phyloP scores from a whole-genome alignment of 2,113 vertebrate species.

The Rhodinocichla rosea region DNA sequence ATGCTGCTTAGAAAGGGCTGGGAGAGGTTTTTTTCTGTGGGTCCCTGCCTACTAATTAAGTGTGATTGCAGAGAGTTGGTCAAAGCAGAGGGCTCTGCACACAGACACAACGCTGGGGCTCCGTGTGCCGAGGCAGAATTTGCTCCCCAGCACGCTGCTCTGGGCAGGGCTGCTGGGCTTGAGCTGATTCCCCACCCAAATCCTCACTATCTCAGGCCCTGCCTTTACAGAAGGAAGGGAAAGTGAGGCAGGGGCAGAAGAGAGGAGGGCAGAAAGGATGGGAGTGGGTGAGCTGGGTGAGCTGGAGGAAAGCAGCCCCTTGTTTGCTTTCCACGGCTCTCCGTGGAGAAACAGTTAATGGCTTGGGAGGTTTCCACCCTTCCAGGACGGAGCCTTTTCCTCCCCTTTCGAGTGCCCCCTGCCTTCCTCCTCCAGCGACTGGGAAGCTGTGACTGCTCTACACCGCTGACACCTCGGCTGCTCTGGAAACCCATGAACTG shows the following conservation, averaged over 20 bases:
- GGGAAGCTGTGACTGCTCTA: slow-evolving; percentile 73
- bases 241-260: background rate
- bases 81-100: background rate
- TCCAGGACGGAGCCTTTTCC: slow-evolving; percentile 48
- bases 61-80: background rate
- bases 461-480: slow-evolving; percentile 79
- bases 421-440: slow-evolving; percentile 68
- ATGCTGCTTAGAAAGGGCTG: background rate
- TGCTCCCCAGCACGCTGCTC: background rate
- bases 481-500: slow-evolving; percentile 79
- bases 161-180: background rate
- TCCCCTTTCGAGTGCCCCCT: slow-evolving; percentile 78
- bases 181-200: background rate
- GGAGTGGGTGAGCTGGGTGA: background rate
- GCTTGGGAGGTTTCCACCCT: slow-evolving; percentile 29
- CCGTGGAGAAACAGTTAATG: background rate
- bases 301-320: background rate
- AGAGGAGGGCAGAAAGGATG: background rate
- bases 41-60: background rate
- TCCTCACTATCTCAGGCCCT: background rate
- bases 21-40: background rate
- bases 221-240: background rate
- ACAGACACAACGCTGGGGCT: accelerated
- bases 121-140: accelerated
- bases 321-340: background rate